Evolutionary conservation across 2,888 invertebrate species (phyloP).

Genomic region (Orthonychiurus folsomi): DNA sequence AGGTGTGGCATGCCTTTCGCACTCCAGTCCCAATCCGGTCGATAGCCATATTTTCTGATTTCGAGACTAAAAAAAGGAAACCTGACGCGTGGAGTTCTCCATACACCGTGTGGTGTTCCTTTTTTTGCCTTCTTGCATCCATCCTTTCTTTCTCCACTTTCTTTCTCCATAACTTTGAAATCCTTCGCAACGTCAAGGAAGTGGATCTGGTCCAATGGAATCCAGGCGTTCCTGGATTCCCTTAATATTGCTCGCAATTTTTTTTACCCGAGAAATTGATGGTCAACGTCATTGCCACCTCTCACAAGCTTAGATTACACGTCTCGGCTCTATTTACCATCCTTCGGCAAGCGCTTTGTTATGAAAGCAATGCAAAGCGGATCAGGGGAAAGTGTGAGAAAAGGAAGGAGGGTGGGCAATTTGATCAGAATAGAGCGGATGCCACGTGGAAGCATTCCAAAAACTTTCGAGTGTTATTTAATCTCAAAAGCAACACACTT

Average conservation of each 20-base stretch:
- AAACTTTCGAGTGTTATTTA: not conserved
- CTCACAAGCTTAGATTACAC: constrained; percentile 17
- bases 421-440: not conserved
- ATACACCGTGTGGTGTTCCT: not conserved
- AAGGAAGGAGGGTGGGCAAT: no score
- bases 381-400: not conserved
- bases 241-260: constrained; percentile 33
- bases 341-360: not conserved
- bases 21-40: constrained; percentile 23
- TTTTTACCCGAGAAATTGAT: constrained; percentile 31
- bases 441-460: not conserved
- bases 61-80: constrained; percentile 19
- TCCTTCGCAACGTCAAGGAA: not conserved
- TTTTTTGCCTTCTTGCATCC: constrained; percentile 10
- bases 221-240: constrained; percentile 9
- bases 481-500: not conserved
- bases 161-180: constrained; percentile 10
- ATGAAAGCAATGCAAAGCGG: not conserved
- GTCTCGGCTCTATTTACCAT: not conserved
- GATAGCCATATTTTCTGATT: constrained; percentile 31
- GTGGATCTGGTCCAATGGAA: constrained; percentile 1
- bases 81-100: not conserved
- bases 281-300: constrained; percentile 37
- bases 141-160: constrained; percentile 10
- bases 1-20: constrained; percentile 3